Conservation (phyloP, 64 coral and sea anemone genomes). For the Catalaphyllia jardinei region DNA sequence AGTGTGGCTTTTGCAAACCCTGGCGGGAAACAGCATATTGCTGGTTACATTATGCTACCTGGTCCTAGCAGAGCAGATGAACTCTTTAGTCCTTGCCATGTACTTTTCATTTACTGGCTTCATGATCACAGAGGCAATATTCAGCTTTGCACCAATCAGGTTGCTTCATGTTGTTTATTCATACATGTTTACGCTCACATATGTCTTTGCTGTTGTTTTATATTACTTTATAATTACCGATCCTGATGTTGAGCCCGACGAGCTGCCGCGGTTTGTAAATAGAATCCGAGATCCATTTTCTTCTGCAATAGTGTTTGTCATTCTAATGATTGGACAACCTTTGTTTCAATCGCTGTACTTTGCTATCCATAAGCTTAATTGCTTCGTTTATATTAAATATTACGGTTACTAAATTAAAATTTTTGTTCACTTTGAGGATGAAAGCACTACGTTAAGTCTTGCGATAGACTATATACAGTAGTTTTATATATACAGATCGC, state of each 20-base stretch:
- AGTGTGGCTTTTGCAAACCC: conserved; percentile 18
- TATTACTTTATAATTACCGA: background rate
- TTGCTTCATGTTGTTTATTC: conserved; percentile 16
- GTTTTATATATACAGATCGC: no score
- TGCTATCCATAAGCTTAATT: conserved; percentile 16
- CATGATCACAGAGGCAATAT: conserved; percentile 8
- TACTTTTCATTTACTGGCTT: background rate
- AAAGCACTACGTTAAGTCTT: no score
- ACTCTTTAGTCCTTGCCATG: background rate
- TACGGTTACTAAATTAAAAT: background rate
- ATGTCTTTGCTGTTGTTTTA: conserved; percentile 4
- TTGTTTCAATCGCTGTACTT: conserved; percentile 27
- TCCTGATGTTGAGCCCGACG: background rate
- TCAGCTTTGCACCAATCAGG: conserved; percentile 28
- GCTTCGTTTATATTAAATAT: conserved; percentile 1
- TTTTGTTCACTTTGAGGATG: background rate
- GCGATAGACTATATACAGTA: no score
- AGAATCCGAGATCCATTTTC: background rate
- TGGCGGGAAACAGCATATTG: conserved; percentile 4
- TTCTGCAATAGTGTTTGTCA: background rate
- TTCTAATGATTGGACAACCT: conserved; percentile 8
- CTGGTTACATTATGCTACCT: background rate
- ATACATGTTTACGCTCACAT: conserved; percentile 22
- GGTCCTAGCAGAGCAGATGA: background rate
- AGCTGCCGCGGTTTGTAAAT: background rate